Evolutionary conservation across 1,140 invertebrate genomes (phyloP).

Genomic region (Drosophila obscura): DNA sequence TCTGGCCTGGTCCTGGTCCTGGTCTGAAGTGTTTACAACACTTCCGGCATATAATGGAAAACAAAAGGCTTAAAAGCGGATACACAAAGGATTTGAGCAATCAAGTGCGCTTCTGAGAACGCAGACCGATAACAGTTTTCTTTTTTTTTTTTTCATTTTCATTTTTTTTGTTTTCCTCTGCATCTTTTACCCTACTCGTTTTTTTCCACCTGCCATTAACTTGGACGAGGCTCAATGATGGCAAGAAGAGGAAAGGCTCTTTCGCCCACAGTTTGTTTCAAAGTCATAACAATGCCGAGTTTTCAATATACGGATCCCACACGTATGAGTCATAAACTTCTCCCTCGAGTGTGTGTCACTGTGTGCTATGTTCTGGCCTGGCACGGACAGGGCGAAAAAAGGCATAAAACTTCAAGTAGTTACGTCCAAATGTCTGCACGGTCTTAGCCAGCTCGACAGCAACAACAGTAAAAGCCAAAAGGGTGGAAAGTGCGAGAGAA

Average conservation of each 20-base stretch:
- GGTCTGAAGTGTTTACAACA: constrained; percentile 77
- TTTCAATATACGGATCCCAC: constrained; percentile 70
- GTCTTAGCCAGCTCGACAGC: constrained; percentile 44
- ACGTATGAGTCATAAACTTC: constrained; percentile 69
- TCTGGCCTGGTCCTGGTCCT: constrained; percentile 36
- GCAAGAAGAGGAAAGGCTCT: constrained; percentile 25
- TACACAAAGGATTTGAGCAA: constrained; percentile 82
- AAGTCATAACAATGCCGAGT: constrained; percentile 77
- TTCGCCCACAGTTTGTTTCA: constrained; percentile 46
- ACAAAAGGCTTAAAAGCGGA: constrained; percentile 80
- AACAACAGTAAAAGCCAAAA: constrained; percentile 46
- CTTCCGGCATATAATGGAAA: constrained; percentile 80
- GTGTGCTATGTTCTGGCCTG: neutral
- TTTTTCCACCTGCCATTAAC: constrained; percentile 70
- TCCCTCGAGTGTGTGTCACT: constrained; percentile 7
- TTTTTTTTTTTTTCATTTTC: constrained; percentile 26
- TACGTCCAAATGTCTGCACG: constrained; percentile 69
- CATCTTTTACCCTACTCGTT: constrained; percentile 17
- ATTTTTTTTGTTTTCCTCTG: constrained; percentile 32
- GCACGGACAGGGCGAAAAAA: constrained; percentile 17
- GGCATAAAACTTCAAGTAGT: constrained; percentile 75
- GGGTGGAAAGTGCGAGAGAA: constrained; percentile 29
- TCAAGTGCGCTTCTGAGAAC: constrained; percentile 79
- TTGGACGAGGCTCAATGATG: constrained; percentile 29
- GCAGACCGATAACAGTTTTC: constrained; percentile 58